phyloP scores from a whole-genome alignment of 2,113 vertebrate genomes.

The Salminus brasiliensis region DNA sequence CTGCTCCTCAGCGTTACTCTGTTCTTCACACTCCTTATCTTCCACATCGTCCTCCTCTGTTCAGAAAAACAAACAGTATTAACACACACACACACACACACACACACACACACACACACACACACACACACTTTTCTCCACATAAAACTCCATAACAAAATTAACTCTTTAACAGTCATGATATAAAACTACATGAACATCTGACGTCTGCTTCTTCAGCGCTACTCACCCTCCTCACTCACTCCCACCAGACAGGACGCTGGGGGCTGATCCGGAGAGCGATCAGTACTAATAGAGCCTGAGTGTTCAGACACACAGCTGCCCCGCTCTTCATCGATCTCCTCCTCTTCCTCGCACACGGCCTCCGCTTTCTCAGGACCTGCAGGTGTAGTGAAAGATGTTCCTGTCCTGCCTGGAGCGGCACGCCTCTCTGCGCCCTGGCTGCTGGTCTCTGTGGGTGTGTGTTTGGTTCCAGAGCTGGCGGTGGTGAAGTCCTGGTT shows the following conservation, averaged over 20 bases:
- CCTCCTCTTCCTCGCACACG: not conserved
- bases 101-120: not conserved
- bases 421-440: not conserved
- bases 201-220: too few species aligned
- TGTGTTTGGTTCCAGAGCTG: conserved; percentile 18
- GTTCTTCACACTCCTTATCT: not conserved
- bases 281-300: not conserved
- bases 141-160: too few species aligned
- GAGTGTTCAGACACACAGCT: not conserved
- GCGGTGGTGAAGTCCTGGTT: conserved; percentile 37
- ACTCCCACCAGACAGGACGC: not conserved
- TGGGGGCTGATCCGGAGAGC: not conserved
- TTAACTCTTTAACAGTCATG: too few species aligned
- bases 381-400: not conserved
- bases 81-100: too few species aligned
- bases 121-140: not conserved
- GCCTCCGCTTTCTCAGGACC: not conserved
- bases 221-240: not conserved
- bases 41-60: not conserved
- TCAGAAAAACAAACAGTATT: not conserved
- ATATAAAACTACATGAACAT: too few species aligned
- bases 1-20: not conserved
- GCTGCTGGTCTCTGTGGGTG: not conserved
- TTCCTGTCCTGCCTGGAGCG: not conserved
- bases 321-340: not conserved